Conservation (phyloP, 2,888 invertebrate species). For the Argyresthia albistria region DNA sequence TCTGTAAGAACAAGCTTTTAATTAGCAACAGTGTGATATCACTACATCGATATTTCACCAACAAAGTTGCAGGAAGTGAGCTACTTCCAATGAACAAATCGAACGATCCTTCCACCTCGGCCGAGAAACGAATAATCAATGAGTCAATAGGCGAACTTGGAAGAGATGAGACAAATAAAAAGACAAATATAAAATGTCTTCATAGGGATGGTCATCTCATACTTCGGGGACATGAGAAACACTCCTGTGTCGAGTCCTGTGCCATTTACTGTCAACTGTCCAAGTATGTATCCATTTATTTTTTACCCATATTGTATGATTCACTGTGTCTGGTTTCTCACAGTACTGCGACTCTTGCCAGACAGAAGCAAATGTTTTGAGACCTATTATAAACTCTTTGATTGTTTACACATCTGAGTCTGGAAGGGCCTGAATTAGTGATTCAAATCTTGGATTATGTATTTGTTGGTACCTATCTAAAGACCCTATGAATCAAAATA, state of each 20-base stretch:
- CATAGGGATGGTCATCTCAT: conserved; percentile 59
- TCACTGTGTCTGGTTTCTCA: not conserved
- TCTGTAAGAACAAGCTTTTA: conserved; percentile 63
- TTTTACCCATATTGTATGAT: not conserved
- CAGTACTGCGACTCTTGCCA: too few species aligned
- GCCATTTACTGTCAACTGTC: conserved; percentile 63
- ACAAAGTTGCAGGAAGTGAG: conserved; percentile 40
- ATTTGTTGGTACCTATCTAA: too few species aligned
- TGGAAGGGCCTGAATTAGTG: not conserved
- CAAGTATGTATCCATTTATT: conserved; percentile 35
- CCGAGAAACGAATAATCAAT: conserved; percentile 29
- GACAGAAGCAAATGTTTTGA: too few species aligned
- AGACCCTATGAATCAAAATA: not conserved
- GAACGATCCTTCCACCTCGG: conserved; percentile 39
- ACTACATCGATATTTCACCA: conserved; percentile 56
- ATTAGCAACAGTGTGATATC: conserved; percentile 57
- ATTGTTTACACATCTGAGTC: too few species aligned
- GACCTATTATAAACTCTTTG: not conserved
- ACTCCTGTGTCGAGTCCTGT: conserved; percentile 56
- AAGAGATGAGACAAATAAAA: conserved; percentile 40
- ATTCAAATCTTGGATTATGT: not conserved
- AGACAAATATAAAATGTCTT: conserved; percentile 40
- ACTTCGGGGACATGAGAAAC: conserved; percentile 56
- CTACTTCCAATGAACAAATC: conserved; percentile 39
- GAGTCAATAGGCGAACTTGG: conserved; percentile 28